Conservation (phyloP, 1,140 invertebrate species). For the Cotesia vestalis region DNA sequence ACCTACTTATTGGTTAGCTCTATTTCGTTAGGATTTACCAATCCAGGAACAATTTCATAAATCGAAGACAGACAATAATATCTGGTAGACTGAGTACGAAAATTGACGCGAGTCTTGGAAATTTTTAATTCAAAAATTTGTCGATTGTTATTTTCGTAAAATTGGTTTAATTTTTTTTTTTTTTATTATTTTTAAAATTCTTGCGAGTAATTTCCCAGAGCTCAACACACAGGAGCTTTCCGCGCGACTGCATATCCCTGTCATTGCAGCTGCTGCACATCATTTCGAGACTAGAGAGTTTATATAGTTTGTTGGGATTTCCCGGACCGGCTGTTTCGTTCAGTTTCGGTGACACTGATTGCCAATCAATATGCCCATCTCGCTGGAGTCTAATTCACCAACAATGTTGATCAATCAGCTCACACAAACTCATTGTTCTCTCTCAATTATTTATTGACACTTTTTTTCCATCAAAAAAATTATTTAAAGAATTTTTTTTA, state of each 20-base stretch:
- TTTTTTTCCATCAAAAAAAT: not conserved
- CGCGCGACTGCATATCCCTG: slow-evolving; percentile 22
- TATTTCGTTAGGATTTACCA: not conserved
- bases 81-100: slow-evolving; percentile 8
- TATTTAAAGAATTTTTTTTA: not conserved
- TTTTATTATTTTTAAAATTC: slow-evolving; percentile 3
- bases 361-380: slow-evolving; percentile 67
- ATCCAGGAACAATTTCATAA: not conserved
- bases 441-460: slow-evolving; percentile 18
- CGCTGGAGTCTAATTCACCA: slow-evolving; percentile 64
- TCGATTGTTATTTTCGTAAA: not conserved
- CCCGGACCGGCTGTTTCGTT: slow-evolving; percentile 50
- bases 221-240: slow-evolving; percentile 6
- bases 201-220: not conserved
- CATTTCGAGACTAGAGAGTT: slow-evolving; percentile 2
- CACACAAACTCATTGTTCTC: slow-evolving; percentile 41
- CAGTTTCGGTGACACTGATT: slow-evolving; percentile 62
- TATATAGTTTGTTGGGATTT: slow-evolving; percentile 29
- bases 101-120: not conserved
- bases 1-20: slow-evolving; percentile 6
- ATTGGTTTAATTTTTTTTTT: not conserved
- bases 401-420: slow-evolving; percentile 66
- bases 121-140: not conserved
- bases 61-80: slow-evolving; percentile 16
- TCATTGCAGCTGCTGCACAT: slow-evolving; percentile 30